phyloP scores from a whole-genome alignment of 2,888 invertebrate species.

The Leptodirus hochenwartii region DNA sequence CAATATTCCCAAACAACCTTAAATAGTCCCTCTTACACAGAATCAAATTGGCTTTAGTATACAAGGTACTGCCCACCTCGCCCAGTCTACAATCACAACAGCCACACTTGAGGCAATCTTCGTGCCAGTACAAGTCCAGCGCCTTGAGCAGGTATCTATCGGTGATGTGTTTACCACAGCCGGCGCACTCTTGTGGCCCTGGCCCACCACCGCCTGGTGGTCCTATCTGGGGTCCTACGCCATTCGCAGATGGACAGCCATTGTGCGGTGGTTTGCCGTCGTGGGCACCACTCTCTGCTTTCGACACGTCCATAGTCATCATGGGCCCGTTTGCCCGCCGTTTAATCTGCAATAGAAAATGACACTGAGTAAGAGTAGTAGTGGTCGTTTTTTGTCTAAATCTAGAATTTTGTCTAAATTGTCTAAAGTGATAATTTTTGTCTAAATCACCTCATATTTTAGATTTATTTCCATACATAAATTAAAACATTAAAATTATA shows the following conservation, averaged over 20 bases:
- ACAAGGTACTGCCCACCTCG: conserved; percentile 89
- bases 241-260: too few species aligned
- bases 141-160: conserved; percentile 79
- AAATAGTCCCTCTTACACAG: conserved; percentile 92
- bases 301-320: conserved; percentile 82
- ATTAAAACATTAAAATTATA: too few species aligned
- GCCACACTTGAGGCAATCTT: conserved; percentile 93
- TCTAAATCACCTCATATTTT: too few species aligned
- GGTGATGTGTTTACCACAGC: conserved; percentile 85
- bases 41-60: conserved; percentile 88
- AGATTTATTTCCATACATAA: too few species aligned
- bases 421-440: too few species aligned
- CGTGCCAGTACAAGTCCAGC: conserved; percentile 90
- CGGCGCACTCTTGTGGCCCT: conserved; percentile 66
- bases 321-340: conserved; percentile 30
- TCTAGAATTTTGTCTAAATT: too few species aligned
- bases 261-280: conserved; percentile 11
- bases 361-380: background rate
- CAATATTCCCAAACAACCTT: conserved; percentile 89
- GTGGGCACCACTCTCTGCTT: conserved; percentile 30
- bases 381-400: too few species aligned
- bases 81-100: conserved; percentile 95
- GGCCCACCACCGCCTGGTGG: conserved; percentile 14
- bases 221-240: conserved; percentile 7
- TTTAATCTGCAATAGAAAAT: conserved; percentile 27